phyloP scores from a whole-genome alignment of 1,140 invertebrate genomes.

The Bradysia coprophila region DNA sequence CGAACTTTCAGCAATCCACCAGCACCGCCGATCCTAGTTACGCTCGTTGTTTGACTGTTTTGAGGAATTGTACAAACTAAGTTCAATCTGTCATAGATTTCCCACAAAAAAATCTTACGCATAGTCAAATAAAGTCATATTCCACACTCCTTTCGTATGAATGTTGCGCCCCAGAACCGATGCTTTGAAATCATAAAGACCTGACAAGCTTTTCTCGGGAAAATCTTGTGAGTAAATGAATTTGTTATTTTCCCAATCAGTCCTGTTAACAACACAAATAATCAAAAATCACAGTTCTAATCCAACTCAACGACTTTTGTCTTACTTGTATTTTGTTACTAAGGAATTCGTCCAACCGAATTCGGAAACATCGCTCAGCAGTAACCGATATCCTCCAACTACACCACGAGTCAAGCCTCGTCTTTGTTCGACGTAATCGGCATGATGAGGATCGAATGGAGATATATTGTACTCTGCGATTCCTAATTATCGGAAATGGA shows the following conservation, averaged over 20 bases:
- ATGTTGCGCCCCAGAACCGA: constrained; percentile 36
- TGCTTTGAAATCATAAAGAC: constrained; percentile 45
- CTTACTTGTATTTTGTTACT: constrained; percentile 49
- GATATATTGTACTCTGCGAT: constrained; percentile 47
- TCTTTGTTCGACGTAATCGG: constrained; percentile 35
- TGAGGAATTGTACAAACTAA: background rate
- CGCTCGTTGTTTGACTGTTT: constrained; percentile 44
- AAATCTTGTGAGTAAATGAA: constrained; percentile 62
- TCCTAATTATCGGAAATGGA: constrained; percentile 29
- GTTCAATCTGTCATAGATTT: background rate
- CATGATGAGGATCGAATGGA: constrained; percentile 60
- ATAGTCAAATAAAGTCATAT: constrained; percentile 52
- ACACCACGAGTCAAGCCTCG: constrained; percentile 37
- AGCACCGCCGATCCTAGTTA: constrained; percentile 30
- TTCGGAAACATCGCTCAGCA: constrained; percentile 51
- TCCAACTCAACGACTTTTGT: no score
- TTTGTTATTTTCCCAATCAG: constrained; percentile 35
- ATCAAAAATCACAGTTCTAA: no score
- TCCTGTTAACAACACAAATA: constrained; percentile 35
- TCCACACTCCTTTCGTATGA: constrained; percentile 45
- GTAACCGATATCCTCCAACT: constrained; percentile 38
- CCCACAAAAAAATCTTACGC: constrained; percentile 8
- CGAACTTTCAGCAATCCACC: constrained; percentile 35
- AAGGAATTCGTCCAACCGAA: constrained; percentile 55
- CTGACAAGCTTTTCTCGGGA: constrained; percentile 52